Conservation (phyloP, 1,140 invertebrate genomes). For the Akabosia matsudoensis region DNA sequence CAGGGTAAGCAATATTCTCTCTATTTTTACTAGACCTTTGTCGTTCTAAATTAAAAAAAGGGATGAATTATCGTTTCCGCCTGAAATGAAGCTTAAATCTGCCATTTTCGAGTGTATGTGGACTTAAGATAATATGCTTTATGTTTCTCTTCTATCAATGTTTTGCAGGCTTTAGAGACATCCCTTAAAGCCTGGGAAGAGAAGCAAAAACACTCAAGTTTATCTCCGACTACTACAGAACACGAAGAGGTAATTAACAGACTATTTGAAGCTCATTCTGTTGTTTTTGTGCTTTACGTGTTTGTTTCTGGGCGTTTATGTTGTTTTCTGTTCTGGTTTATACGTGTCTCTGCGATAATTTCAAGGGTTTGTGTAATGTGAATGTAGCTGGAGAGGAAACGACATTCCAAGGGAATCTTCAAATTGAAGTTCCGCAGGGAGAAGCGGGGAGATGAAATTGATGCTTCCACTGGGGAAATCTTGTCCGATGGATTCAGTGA, state of each 20-base stretch:
- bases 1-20: constrained; percentile 56
- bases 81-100: constrained; percentile 15
- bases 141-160: constrained; percentile 36
- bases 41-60: not conserved
- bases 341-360: constrained; percentile 11
- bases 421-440: constrained; percentile 47
- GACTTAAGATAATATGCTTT: not conserved
- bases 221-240: constrained; percentile 50
- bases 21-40: not conserved
- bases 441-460: constrained; percentile 38
- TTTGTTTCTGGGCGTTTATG: not conserved
- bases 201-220: constrained; percentile 70
- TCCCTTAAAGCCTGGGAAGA: constrained; percentile 90
- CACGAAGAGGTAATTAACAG: constrained; percentile 33
- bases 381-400: constrained; percentile 47
- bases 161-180: constrained; percentile 76
- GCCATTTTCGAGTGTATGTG: not conserved
- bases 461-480: constrained; percentile 21
- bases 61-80: too few species aligned
- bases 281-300: constrained; percentile 4
- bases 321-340: constrained; percentile 3
- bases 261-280: constrained; percentile 2
- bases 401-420: constrained; percentile 47
- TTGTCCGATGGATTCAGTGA: constrained; percentile 42
- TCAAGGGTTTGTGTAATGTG: constrained; percentile 27